Evolutionary conservation across 2,113 vertebrate genomes (phyloP), one percentile per base, ranked within the genome.

Genomic region (Datnioides undecimradiatus): DNA sequence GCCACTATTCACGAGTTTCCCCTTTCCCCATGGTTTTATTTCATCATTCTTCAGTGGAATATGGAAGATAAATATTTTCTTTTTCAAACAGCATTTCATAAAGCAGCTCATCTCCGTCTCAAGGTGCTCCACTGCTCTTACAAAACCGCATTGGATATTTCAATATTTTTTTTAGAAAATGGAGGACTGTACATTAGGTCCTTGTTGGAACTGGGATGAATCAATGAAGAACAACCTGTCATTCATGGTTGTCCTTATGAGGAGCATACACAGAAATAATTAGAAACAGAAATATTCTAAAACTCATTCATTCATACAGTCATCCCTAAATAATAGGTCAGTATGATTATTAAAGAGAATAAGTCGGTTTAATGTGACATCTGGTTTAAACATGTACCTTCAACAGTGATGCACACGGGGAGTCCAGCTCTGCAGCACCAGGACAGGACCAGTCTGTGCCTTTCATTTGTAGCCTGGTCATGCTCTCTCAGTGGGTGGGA

Each of bases 201-300:
- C 8, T 71, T 72, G 36, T 57, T 73, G 41, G 10, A 69, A 21
- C 17, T 10, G n/a, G 54, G 41, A 34, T 4, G 66, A 58, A 79
- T 38, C 9, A 65, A 21, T n/a, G 48, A 5, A 64, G 59, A 78
- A 1, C 40, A 46, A 70, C 60, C 14, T 40, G n/a, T 49, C 31
- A 29, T 36, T 25, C 21, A 63, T 34, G 3, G 43, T 58, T 25
- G n/a, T 70, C 41, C 7, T 36, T 21, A 49, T n/a, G 1, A 2
- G 8, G 2, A 27, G 14, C 6, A 49, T 66, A n/a, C 25, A 58
- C 59, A 34, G 19, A 34, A 59, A 51, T 14, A 10, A n/a, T n/a
- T n/a, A n/a, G n/a, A n/a, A n/a, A n/a, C n/a, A n/a, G n/a, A n/a
- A n/a, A n/a, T n/a, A n/a, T n/a, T n/a, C n/a, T n/a, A n/a, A 41